Evolutionary conservation across 2,797 vertebrate species (phyloP), one percentile per base, ranked within the genome.

Genomic region (Gambusia yucatana): DNA sequence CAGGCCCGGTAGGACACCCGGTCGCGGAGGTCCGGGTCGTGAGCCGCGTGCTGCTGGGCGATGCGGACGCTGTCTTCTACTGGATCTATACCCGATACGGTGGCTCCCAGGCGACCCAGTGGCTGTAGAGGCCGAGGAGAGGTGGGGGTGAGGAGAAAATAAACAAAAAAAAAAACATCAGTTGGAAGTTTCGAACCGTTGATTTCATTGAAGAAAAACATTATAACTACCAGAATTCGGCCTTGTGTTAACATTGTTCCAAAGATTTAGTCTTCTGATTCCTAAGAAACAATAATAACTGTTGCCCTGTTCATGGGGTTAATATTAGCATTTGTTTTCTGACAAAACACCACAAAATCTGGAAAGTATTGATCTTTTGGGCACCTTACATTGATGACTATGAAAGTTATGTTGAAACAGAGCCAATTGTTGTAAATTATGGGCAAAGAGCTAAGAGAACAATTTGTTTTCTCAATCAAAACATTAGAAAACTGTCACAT

Each of bases 91-190:
- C 98, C 98, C 84, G 95, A 88, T 84, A 99, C 96, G 0, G 90
- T 90, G 73, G 98, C 98, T 83, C 98, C 98, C 47, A 99, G 94
- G 76, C 98, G 96, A n/a, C 96, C 98, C 83, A 99, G 92, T n/a
- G 98, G 98, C 98, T 99, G 61, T 47, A 8, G 55, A 63, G 47
- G 39, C 28, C 20, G 3, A 47, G 46, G n/a, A 5, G 3, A 41
- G 39, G 39, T 2, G 8, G 61, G 17, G 13, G 33, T 33, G 33
- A 33, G 16, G 9, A 8, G 10, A 16, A 46, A 22, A 50, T 3
- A 50, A 50, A 22, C 6, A 22, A 7, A 6, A 48, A 48, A 48
- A 6, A 20, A 48, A 48, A 17, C 47, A 14, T 28, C 6, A 28
- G 11, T 61, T 44, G 10, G 25, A 16, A 36, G n/a, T 44, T 59